A percentile compares a stretch with the other conserved stretches of the same genome.
phyloP scores from a whole-genome alignment of 2,797 vertebrate genomes.

The Phylloscopus collybita region DNA sequence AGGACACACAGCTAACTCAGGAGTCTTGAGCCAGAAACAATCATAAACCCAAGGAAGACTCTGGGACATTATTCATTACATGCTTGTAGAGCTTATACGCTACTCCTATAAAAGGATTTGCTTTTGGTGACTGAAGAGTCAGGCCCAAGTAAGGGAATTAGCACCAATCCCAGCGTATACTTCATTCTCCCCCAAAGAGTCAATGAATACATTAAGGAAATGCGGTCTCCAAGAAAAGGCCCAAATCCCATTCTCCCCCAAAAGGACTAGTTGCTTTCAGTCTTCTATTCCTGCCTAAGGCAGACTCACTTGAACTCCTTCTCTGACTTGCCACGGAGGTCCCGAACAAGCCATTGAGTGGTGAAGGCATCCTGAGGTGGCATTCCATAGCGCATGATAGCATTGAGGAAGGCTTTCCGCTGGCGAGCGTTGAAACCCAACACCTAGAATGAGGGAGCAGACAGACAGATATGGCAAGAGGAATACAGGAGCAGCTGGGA shows the following conservation, averaged over 20 bases:
- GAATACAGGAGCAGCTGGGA: background rate
- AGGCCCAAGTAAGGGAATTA: background rate
- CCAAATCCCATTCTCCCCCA: background rate
- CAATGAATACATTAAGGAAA: background rate
- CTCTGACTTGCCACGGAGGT: slow-evolving; percentile 95
- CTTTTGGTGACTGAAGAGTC: background rate
- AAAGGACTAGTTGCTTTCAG: background rate
- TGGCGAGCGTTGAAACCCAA: slow-evolving; percentile 97
- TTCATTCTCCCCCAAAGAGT: background rate
- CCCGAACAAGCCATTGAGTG: slow-evolving; percentile 97
- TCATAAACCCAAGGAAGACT: background rate
- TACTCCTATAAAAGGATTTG: background rate
- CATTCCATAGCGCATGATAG: slow-evolving; percentile 99
- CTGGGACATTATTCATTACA: background rate
- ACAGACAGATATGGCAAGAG: background rate
- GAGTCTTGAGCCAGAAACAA: background rate
- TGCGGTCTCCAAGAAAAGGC: background rate
- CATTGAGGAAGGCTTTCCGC: slow-evolving; percentile 97
- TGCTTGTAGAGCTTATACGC: background rate
- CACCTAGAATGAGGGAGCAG: slow-evolving; percentile 77
- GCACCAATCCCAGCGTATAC: background rate
- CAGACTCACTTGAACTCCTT: slow-evolving; percentile 95
- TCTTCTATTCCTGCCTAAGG: background rate
- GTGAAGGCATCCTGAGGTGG: slow-evolving; percentile 98
- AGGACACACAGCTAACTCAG: background rate